Evolutionary conservation across 2,113 vertebrate species (phyloP), one percentile per base, ranked within the genome.

Genomic region (Peromyscus californicus): DNA sequence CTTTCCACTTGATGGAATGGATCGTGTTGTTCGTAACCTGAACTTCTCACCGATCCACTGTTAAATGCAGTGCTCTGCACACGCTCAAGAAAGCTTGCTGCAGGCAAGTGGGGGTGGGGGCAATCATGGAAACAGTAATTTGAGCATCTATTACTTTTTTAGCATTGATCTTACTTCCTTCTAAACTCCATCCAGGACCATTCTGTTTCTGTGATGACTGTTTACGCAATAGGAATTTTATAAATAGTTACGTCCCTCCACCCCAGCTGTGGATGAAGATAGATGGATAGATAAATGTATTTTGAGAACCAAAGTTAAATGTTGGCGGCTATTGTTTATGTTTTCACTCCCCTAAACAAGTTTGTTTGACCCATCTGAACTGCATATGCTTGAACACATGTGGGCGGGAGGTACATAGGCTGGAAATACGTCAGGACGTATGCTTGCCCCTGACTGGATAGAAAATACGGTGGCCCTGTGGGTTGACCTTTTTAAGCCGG

Each of bases 151-250:
- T 65, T 29, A 84, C 24, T 78, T 95, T 95, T 87, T 67, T 33
- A 51, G 39, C 42, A 92, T 57, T 90, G 42, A 88, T 79, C 63
- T 96, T 54, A 45, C 65, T 83, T 42, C n/a, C 65, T 97, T 89
- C 36, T 72, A 48, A 45, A 26, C 57, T 92, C 65, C 19, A 59
- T 67, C 17, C 24, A 57, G 85, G 1, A 39, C 5, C 70, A 29
- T 82, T 92, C 80, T 76, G 15, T 88, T 95, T 85, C 75, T 78
- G 15, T 63, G 69, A 24, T 95, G 76, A 91, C 51, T 45, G 92
- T 83, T 48, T 48, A 36, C 75, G 59, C 26, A 72, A 54, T 12
- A n/a, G 19, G n/a, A 72, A 2, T 39, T 36, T 61, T 85, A n/a
- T 29, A 69, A 88, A 82, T 61, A 42, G 88, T 85, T 84, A 29